Percentiles rank a stretch among this genome's conserved stretches.
Evolutionary conservation across 92 coral and sea anemone genomes (phyloP).

Genomic region (Anthopleura xanthogrammica): DNA sequence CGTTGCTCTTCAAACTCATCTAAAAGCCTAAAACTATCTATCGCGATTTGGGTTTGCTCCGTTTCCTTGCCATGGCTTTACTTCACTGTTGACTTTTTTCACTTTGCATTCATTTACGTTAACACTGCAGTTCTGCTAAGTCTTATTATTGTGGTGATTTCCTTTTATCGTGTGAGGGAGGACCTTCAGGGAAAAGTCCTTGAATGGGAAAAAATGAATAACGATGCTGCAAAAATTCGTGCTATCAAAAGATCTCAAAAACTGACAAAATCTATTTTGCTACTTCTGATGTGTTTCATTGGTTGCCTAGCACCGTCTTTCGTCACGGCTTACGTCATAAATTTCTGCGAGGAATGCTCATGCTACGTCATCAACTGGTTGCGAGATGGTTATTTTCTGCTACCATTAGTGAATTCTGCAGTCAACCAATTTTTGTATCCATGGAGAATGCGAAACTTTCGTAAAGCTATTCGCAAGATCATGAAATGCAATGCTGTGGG

Average conservation of each 20-base stretch:
- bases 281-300: constrained; percentile 61
- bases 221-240: constrained; percentile 11
- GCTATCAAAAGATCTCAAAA: constrained; percentile 38
- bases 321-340: constrained; percentile 57
- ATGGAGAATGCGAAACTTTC: constrained; percentile 72
- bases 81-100: constrained; percentile 16
- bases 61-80: constrained; percentile 19
- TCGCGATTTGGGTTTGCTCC: constrained; percentile 39
- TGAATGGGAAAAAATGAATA: neutral
- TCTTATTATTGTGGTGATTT: neutral
- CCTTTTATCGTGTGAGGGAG: constrained; percentile 1
- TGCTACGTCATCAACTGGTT: constrained; percentile 61
- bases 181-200: neutral
- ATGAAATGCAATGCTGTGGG: neutral
- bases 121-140: constrained; percentile 16
- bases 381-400: constrained; percentile 68
- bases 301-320: constrained; percentile 70
- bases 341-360: constrained; percentile 59
- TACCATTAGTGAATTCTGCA: constrained; percentile 54
- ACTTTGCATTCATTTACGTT: constrained; percentile 55
- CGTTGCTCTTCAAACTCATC: constrained; percentile 14
- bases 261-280: constrained; percentile 52
- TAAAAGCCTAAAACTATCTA: constrained; percentile 24
- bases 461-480: constrained; percentile 41
- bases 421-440: constrained; percentile 71